A percentile compares a stretch with the other conserved stretches of the same genome.
Evolutionary conservation across 2,797 vertebrate species (phyloP).

Genomic region (Sebastes nivosus): DNA sequence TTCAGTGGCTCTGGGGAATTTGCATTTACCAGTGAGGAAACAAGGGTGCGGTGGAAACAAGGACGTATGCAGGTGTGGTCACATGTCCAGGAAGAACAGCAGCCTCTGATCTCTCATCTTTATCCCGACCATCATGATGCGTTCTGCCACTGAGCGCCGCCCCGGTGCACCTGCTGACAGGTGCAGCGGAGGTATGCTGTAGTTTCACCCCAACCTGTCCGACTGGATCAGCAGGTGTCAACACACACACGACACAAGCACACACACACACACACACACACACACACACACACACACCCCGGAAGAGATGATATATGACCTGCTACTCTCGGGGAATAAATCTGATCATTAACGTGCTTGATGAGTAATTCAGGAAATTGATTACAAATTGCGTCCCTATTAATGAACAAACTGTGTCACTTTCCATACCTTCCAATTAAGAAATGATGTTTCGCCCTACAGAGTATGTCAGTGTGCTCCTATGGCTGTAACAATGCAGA

Average conservation of each 20-base stretch:
- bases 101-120: background rate
- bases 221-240: slow-evolving; percentile 62
- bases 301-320: background rate
- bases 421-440: background rate
- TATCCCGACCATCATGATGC: background rate
- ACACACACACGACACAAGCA: background rate
- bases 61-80: background rate
- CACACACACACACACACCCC: background rate
- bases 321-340: background rate
- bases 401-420: background rate
- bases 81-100: slow-evolving; percentile 22
- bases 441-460: background rate
- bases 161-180: slow-evolving; percentile 52
- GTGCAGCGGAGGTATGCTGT: slow-evolving; percentile 54
- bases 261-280: background rate
- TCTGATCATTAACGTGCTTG: background rate
- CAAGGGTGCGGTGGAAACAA: background rate
- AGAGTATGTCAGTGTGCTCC: background rate
- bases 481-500: background rate
- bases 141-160: background rate
- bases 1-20: slow-evolving; percentile 1
- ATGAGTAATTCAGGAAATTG: background rate
- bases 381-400: background rate
- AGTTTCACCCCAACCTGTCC: slow-evolving; percentile 83
- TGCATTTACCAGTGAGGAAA: slow-evolving; percentile 6